Conservation (phyloP, 2,797 vertebrate species). For the Crocodylus rhombifer region DNA sequence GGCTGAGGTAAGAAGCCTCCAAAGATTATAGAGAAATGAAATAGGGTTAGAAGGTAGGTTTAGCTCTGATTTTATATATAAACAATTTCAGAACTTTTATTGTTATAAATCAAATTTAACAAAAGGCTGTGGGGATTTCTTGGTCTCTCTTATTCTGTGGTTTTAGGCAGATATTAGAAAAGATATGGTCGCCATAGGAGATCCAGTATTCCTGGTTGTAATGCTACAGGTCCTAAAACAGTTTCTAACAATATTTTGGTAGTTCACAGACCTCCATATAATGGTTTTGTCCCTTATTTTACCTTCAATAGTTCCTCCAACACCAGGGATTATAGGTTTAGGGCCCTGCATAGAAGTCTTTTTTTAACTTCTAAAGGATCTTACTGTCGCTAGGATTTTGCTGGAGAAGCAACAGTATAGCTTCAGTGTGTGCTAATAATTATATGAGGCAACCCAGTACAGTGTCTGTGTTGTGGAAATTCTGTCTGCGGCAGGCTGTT, state of each 20-base stretch:
- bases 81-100: background rate
- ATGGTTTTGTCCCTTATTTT: background rate
- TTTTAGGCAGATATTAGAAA: background rate
- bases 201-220: background rate
- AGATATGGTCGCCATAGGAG: background rate
- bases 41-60: background rate
- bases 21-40: constrained; percentile 24
- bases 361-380: background rate
- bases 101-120: background rate
- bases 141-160: constrained; percentile 1
- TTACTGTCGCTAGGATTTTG: background rate
- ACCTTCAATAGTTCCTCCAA: background rate
- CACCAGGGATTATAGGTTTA: background rate
- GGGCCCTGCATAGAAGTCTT: constrained; percentile 19
- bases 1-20: background rate
- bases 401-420: constrained; percentile 22
- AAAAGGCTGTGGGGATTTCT: background rate
- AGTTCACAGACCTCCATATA: background rate
- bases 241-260: background rate
- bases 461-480: background rate
- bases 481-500: constrained; percentile 29
- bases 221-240: background rate
- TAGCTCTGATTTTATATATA: background rate
- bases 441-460: background rate
- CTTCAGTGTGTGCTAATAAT: constrained; percentile 7